Evolutionary conservation across 1,140 invertebrate genomes (phyloP), one percentile per base, ranked within the genome.

Genomic region (Oppia nitens): DNA sequence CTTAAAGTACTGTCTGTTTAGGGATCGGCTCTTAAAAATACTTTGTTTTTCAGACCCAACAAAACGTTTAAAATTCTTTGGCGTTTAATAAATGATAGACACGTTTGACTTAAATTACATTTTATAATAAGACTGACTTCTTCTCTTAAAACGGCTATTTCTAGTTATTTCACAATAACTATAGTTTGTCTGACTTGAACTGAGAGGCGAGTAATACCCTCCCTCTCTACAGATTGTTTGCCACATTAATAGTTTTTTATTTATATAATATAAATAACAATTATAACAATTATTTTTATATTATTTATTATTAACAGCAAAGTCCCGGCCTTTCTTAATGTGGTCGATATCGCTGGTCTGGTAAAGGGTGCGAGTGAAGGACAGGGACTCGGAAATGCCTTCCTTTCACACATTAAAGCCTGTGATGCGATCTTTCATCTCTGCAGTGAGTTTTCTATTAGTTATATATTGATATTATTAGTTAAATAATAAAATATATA

Each of bases 401-500:
- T 99, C 72, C 78, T 99, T 3, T 96, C 94, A 2, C 91, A 99
- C 73, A 98, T 99, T 66, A 90, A 84, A 71, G 94, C 93, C 6
- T 98, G 96, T 71, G 96, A 99, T 74, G 91, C 91, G n/a, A 84
- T 99, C 64, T 98, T 98, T 70, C 93, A 99, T 74, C 77, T 98
- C 58, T 88, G 88, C 68, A 81, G 95, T 92, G 77, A 84, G 87
- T 87, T 20, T 14, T 57, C 6, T 17, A 23, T 12, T n/a, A n/a
- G n/a, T n/a, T n/a, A n/a, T n/a, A n/a, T n/a, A n/a, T n/a, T n/a
- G n/a, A n/a, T n/a, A n/a, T n/a, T n/a, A n/a, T n/a, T n/a, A n/a
- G n/a, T n/a, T n/a, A n/a, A n/a, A n/a, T n/a, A n/a, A n/a, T n/a
- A n/a, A n/a, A n/a, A n/a, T n/a, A n/a, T n/a, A n/a, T n/a, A n/a